Base-by-base conservation (phyloP, 2,113 vertebrate genomes). In the Spermophilus dauricus region DNA sequence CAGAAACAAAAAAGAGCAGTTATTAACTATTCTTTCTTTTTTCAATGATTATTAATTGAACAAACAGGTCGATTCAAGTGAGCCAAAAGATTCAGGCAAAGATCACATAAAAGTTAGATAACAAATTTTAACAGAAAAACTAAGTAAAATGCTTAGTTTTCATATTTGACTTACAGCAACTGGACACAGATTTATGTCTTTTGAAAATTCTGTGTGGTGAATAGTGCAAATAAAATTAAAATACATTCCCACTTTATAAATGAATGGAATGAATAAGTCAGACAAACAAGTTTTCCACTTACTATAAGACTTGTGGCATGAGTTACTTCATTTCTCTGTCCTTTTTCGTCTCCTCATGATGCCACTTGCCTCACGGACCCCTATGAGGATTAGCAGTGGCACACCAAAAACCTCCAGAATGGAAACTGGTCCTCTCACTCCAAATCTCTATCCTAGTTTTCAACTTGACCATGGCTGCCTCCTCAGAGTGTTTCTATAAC, bases 81-180 rank as follows among this genome's bases (percentile, higher is more conserved):
- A 83, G 26, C 53, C 58, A 92, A 92, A 92, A 89, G 28, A 86
- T 56, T 90, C 32, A 53, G 58, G 78, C 56, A 95, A 94, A 86
- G 24, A 78, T 65, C 67, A 89, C n/a, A 92, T 39, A 89, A 83
- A 81, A 91, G 53, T 89, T 45, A 63, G 73, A 82, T 61, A 82
- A 92, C 11, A 61, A 86, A 94, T 77, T 86, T 96, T 70, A 88
- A 8, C 81, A 87, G 24, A 86, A 32, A 82, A 94, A 65, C 22
- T 65, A 91, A 83, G 34, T 87, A 53, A 76, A n/a, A 89, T 51
- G 4, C 32, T 53, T 16, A 53, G 51, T 53, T 90, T 83, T 51
- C 69, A 45, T 48, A 39, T n/a, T 78, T 69, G 81, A 69, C 9
- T 92, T 90, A 86, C 0, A 77, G 39, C n/a, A 75, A 56, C n/a